Evolutionary conservation across 2,888 invertebrate genomes (phyloP).

Genomic region (Amiota mariae): DNA sequence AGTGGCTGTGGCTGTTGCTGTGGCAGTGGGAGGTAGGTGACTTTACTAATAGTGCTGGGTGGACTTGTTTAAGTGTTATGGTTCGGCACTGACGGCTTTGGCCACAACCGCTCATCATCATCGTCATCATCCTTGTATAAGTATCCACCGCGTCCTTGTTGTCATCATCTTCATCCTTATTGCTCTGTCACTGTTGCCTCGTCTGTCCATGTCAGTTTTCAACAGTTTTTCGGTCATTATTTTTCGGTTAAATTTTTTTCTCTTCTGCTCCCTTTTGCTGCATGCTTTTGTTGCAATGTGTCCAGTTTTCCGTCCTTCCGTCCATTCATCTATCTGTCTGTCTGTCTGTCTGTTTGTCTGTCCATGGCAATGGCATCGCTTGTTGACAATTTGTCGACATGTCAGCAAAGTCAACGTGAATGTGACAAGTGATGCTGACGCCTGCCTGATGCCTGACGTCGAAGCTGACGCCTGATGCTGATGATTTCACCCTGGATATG

Average conservation of each 20-base stretch:
- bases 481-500: neutral
- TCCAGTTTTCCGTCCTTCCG: neutral
- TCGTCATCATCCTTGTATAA: neutral
- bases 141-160: too few relatives aligned
- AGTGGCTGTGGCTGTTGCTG: too few relatives aligned
- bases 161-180: neutral
- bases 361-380: conserved; percentile 56
- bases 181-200: neutral
- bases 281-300: neutral
- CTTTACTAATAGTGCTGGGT: neutral
- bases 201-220: neutral
- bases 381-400: conserved; percentile 69
- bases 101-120: conserved; percentile 20
- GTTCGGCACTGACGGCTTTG: neutral
- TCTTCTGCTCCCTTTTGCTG: neutral
- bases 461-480: conserved; percentile 14
- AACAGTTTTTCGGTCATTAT: conserved; percentile 8
- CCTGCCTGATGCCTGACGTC: conserved; percentile 4
- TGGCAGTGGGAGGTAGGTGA: neutral
- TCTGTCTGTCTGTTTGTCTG: conserved; percentile 38
- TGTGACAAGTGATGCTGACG: conserved; percentile 62
- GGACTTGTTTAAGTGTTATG: conserved; percentile 1
- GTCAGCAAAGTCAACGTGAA: conserved; percentile 66
- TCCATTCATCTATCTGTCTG: neutral
- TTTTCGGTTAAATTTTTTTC: neutral